Base-by-base conservation (phyloP, 1,140 invertebrate genomes). In the Aricia agestis region DNA sequence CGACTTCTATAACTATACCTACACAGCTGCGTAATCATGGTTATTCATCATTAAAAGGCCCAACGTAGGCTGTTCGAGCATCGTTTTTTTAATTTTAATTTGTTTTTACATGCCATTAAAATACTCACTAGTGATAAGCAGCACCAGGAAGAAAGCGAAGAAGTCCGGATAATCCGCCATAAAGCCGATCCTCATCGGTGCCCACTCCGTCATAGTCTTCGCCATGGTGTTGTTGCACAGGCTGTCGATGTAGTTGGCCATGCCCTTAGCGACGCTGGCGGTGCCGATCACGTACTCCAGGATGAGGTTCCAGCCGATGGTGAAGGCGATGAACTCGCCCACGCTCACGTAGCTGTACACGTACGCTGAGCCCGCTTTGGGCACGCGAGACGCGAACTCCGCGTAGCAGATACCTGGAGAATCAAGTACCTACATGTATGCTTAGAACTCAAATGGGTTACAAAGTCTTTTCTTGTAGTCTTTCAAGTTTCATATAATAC, bases 201-300 rank as follows among this genome's bases (percentile, higher is more conserved):
- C 93, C 9, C 93, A 74, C 0, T 93, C 89, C n/a, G 91, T 90
- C 71, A 98, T 94, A 1, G 94, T 91, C 10, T 92, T 92, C 25
- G 93, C 93, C 90, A 99, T 97, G 11, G 93, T 93, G 72, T 97
- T 94, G 77, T 95, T 93, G 65, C 95, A 92, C 0, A 99, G 85
- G 11, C 95, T 94, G 84, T 99, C 97, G 15, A 99, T 94, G 79
- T 98, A 98, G 67, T 95, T 95, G 81, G 97, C 97, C 82, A 98
- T 94, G 19, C 97, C 98, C 81, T 97, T 94, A 1, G 97, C 98
- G n/a, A 98, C 97, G 76, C 97, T 97, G 6, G 98, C 97, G 0
- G 87, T 91, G 59, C 91, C 91, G 7, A 98, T 97, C 1, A 97
- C 95, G 92, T 98, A 98, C 92, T 98, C 97, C 78, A 98, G 85